Percentiles rank a stretch among this genome's conserved stretches.
Conservation (phyloP, 2,113 vertebrate genomes). For the Chinchilla lanigera region DNA sequence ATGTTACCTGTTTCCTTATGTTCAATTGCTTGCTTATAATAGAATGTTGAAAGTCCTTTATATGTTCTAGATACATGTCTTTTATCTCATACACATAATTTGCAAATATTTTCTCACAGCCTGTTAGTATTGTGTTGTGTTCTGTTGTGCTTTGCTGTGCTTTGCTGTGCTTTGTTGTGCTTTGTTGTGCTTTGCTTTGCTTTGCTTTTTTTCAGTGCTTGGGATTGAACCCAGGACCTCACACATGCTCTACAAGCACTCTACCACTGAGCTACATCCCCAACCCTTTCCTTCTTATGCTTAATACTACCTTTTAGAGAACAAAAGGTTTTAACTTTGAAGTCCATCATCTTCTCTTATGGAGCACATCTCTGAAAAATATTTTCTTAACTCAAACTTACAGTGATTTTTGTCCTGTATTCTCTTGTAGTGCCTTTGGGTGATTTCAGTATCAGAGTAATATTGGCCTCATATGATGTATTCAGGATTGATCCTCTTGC, state of each 20-base stretch:
- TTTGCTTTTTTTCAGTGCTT: background rate
- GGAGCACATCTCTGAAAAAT: background rate
- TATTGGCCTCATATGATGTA: background rate
- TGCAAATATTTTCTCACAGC: slow-evolving; percentile 3
- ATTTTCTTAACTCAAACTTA: background rate
- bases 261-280: background rate
- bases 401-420: background rate
- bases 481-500: background rate
- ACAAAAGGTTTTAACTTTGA: background rate
- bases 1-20: background rate
- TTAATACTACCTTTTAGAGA: background rate
- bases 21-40: background rate
- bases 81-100: background rate
- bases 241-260: background rate
- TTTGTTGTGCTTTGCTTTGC: background rate
- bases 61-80: background rate
- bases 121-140: background rate
- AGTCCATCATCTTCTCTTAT: background rate
- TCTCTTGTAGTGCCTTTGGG: background rate
- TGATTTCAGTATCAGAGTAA: background rate
- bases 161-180: background rate
- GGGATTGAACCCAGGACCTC: background rate
- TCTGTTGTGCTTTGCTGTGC: background rate
- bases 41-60: background rate
- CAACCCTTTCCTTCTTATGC: background rate